Evolutionary conservation across 2,113 vertebrate species (phyloP).

Genomic region (Sarotherodon lohbergeri): DNA sequence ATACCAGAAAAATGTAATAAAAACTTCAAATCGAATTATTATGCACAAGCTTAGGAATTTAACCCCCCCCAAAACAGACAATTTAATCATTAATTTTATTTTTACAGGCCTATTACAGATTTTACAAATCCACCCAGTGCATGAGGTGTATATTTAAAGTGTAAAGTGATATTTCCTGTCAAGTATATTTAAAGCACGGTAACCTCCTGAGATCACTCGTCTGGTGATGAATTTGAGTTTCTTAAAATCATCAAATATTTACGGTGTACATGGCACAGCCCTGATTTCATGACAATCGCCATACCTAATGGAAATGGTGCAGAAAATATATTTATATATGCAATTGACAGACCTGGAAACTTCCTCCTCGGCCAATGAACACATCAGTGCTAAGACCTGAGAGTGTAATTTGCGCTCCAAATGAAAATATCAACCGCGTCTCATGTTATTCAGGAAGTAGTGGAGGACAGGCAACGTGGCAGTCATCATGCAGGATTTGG

Average conservation of each 20-base stretch:
- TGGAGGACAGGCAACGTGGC: slow-evolving; percentile 63
- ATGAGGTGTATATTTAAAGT: neutral
- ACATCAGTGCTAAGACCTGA: slow-evolving; percentile 29
- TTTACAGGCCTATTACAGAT: neutral
- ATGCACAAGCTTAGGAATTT: neutral
- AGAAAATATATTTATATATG: slow-evolving; percentile 67
- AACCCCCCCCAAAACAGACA: neutral
- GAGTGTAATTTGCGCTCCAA: slow-evolving; percentile 53
- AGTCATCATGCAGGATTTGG: slow-evolving; percentile 38
- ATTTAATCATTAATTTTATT: neutral
- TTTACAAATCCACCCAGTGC: neutral
- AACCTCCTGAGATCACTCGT: neutral
- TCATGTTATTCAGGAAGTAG: slow-evolving; percentile 54
- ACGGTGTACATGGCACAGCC: slow-evolving; percentile 54
- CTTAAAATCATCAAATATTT: slow-evolving; percentile 56
- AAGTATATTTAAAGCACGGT: neutral
- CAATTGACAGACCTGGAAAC: slow-evolving; percentile 50
- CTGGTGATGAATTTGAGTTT: slow-evolving; percentile 18
- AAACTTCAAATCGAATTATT: neutral
- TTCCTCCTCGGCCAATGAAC: slow-evolving; percentile 52
- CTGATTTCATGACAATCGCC: slow-evolving; percentile 50
- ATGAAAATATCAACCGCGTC: slow-evolving; percentile 48
- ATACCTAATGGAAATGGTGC: slow-evolving; percentile 54
- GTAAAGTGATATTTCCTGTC: neutral
- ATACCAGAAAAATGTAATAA: neutral